Percentiles rank a stretch among this genome's conserved stretches.
These are phyloP conservation scores for Callorhinus ursinus DNA, from an alignment of 2,113 vertebrate genomes.

Conservation along the genomic window DNA sequence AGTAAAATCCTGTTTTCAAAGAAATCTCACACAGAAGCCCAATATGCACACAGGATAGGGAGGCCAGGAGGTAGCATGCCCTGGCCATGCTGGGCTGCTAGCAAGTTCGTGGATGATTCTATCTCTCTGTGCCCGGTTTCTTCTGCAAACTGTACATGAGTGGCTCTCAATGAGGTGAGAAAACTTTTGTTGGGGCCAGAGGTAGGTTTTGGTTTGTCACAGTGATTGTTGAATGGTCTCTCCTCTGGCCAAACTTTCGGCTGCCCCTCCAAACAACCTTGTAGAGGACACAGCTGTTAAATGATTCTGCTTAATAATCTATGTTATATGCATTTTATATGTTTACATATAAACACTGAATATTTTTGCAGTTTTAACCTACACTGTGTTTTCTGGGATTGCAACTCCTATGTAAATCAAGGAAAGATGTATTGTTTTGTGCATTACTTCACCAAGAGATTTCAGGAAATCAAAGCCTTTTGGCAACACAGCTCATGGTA, in stretches of 20 bases:
- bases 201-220: background rate
- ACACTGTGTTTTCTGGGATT: background rate
- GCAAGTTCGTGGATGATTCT: background rate
- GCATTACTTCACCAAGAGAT: background rate
- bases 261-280: background rate
- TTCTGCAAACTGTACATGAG: background rate
- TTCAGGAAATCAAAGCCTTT: background rate
- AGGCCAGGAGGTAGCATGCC: background rate
- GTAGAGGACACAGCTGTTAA: background rate
- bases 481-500: background rate
- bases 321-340: background rate
- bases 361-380: background rate
- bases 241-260: background rate
- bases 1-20: background rate
- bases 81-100: background rate
- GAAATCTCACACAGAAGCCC: background rate
- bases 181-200: background rate
- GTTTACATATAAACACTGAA: background rate
- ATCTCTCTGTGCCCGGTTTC: background rate
- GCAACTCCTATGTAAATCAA: background rate
- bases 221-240: background rate
- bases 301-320: background rate
- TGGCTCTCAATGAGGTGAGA: background rate
- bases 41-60: background rate
- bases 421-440: background rate